Evolutionary conservation across 2,888 invertebrate species (phyloP), one percentile per base, ranked within the genome.

Genomic region (Mesoligia furuncula): DNA sequence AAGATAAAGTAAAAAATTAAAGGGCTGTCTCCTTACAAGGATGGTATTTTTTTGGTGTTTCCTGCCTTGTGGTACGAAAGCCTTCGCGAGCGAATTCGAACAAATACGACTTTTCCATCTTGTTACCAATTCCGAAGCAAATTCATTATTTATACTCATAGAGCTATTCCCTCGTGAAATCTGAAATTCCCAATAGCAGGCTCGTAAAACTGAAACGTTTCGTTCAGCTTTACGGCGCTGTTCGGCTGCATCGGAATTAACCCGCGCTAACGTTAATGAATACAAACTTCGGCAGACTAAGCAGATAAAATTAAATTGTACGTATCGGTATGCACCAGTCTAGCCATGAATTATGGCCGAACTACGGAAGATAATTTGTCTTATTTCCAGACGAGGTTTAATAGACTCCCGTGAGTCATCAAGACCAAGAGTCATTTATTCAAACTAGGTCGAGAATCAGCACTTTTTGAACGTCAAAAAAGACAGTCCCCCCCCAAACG

Each of bases 201-300:
- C 36, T 83, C 86, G 67, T 83, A 83, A 83, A 83, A 67, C 51
- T 11, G 71, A 57, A 65, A 54, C 36, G 67, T 64, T 80, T 57
- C 74, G 68, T 81, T 65, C 54, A 57, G 67, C 59, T 81, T 77
- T 77, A 83, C 70, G 48, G 54, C 70, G 36, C 5, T 39, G 73
- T 85, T 73, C 61, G 64, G 69, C 81, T 85, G 83, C 86, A 72
- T 61, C 77, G 20, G 48, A 74, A 83, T 77, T 73, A 85, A 51
- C 59, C 17, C 57, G 70, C 62, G 80, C 57, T 70, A 51, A 51
- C 42, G 24, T 39, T 84, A 74, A 74, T 66, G 65, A 74, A 74
- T 80, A 69, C 74, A 66, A 61, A 81, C 57, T 74, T 75, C 42
- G 27, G 57, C 48, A 73, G 85, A 61, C 48, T 36, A 36, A 24